Evolutionary conservation across 2,113 vertebrate species (phyloP).

Genomic region (Caranx melampygus): DNA sequence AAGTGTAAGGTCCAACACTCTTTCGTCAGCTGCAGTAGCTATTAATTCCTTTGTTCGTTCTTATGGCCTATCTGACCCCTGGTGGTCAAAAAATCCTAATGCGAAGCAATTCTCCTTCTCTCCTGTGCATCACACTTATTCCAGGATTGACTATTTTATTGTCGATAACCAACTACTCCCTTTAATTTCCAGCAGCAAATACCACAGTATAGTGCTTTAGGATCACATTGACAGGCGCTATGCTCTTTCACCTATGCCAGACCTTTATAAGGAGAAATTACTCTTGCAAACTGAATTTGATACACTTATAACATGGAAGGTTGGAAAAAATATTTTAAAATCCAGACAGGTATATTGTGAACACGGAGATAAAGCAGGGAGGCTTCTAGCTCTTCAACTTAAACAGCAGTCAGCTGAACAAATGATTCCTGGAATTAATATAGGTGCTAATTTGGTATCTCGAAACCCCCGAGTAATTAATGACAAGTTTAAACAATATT

Average conservation of each 20-base stretch:
- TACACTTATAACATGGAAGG: background rate
- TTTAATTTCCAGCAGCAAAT: background rate
- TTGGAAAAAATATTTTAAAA: background rate
- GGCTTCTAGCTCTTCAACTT: background rate
- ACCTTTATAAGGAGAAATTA: background rate
- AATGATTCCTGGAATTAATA: too few species aligned
- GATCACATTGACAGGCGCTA: background rate
- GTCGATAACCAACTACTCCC: background rate
- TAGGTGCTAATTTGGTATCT: too few species aligned
- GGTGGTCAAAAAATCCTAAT: background rate
- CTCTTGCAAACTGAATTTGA: background rate
- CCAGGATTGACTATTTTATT: constrained; percentile 1
- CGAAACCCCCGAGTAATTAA: too few species aligned
- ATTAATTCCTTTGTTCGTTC: background rate
- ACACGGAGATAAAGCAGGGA: background rate
- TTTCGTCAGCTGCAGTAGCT: background rate
- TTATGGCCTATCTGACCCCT: background rate
- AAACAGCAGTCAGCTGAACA: background rate
- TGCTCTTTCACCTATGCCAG: background rate
- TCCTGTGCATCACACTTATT: background rate
- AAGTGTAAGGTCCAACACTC: background rate
- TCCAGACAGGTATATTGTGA: background rate
- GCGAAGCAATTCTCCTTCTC: background rate
- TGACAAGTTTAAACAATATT: too few species aligned
- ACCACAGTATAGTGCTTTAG: background rate